A percentile compares a stretch with the other conserved stretches of the same genome.
Evolutionary conservation across 2,888 invertebrate species (phyloP).

Genomic region (Ormyrus pomaceus): DNA sequence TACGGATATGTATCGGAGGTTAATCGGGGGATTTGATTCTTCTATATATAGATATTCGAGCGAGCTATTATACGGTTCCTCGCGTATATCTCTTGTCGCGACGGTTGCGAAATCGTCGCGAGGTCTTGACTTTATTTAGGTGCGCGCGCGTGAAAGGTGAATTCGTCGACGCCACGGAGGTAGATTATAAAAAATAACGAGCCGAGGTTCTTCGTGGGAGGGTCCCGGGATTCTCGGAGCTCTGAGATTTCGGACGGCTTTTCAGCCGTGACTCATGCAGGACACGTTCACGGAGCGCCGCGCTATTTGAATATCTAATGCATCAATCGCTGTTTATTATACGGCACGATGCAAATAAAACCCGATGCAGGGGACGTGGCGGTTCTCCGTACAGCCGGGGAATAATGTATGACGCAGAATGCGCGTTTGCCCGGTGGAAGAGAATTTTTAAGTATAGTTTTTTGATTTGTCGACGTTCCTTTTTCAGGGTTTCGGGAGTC

Average conservation of each 20-base stretch:
- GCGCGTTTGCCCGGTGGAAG: background rate
- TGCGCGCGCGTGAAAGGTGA: background rate
- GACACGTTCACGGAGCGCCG: background rate
- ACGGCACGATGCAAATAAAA: too few species aligned
- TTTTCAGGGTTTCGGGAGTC: too few species aligned
- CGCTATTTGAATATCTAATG: conserved; percentile 48
- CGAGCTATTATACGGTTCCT: too few species aligned
- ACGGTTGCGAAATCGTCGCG: conserved; percentile 4
- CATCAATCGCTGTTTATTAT: conserved; percentile 6
- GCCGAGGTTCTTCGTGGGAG: too few species aligned
- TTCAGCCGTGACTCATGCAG: conserved; percentile 31
- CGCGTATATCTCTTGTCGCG: background rate
- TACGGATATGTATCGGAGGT: conserved; percentile 23
- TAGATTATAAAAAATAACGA: too few species aligned
- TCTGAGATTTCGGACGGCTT: background rate
- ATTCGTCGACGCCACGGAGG: too few species aligned
- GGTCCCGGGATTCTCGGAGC: too few species aligned
- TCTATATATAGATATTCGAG: too few species aligned
- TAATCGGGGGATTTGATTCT: conserved; percentile 28
- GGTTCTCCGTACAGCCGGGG: background rate
- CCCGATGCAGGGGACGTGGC: background rate
- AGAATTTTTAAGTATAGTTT: background rate
- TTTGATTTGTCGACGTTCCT: too few species aligned
- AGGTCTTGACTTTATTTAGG: conserved; percentile 42
- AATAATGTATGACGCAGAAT: too few species aligned